Evolutionary conservation across 2,888 invertebrate genomes (phyloP).

Genomic region (Yponomeuta malinellus): DNA sequence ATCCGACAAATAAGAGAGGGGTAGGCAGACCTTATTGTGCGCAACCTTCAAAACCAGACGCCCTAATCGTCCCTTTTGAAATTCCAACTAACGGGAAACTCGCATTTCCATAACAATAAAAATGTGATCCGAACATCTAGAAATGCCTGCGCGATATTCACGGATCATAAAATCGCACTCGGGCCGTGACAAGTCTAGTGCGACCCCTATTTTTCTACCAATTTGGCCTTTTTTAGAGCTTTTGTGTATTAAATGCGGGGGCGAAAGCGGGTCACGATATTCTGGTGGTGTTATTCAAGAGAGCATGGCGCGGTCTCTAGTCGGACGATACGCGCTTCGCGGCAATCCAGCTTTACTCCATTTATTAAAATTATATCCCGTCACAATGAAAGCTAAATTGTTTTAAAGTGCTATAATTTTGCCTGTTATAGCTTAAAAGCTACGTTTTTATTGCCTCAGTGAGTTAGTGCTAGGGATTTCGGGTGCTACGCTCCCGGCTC

Average conservation of each 20-base stretch:
- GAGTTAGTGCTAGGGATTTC: neutral
- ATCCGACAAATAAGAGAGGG: conserved; percentile 64
- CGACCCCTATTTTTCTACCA: conserved; percentile 45
- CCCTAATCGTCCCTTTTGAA: conserved; percentile 75
- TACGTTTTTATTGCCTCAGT: conserved; percentile 10
- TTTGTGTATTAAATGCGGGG: conserved; percentile 32
- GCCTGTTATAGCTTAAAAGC: neutral
- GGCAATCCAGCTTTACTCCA: conserved; percentile 36
- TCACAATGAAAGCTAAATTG: conserved; percentile 28
- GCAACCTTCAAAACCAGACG: conserved; percentile 73
- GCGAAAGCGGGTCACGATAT: conserved; percentile 42
- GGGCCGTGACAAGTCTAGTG: conserved; percentile 55
- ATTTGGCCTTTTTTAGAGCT: conserved; percentile 32
- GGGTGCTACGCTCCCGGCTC: neutral
- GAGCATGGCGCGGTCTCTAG: conserved; percentile 44
- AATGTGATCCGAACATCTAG: conserved; percentile 74
- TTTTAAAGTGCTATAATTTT: conserved; percentile 18
- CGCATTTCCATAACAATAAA: conserved; percentile 76
- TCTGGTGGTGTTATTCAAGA: conserved; percentile 48
- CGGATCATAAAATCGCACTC: conserved; percentile 73
- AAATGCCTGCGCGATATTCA: conserved; percentile 74
- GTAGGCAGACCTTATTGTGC: conserved; percentile 56
- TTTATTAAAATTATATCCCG: conserved; percentile 40
- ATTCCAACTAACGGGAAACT: conserved; percentile 74
- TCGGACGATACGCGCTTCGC: conserved; percentile 48